Base-by-base conservation (phyloP, 2,888 invertebrate genomes). In the Aphodius granarius region DNA sequence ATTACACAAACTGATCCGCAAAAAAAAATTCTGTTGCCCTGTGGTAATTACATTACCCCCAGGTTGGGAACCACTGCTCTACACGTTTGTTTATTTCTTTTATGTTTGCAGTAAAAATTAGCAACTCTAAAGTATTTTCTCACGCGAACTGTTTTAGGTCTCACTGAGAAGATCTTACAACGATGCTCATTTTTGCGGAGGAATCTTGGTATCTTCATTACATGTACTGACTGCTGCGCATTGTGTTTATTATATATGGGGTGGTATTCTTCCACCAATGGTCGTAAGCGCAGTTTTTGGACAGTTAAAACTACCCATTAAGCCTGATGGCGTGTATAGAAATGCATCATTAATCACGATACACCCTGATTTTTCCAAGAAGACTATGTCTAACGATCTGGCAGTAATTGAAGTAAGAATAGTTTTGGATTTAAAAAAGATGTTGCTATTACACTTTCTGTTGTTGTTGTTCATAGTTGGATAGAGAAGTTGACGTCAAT, bases 181-280 rank as follows among this genome's bases (percentile, higher is more conserved):
- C 73, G 81, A 82, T 66, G 76, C 75, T n/a, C 83, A 82, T 74
- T 82, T 82, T 66, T 84, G 84, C 74, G 83, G 84, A 5, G 84
- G 83, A 0, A 74, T 80, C 2, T 75, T 84, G 19, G 81, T 84
- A 62, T 78, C 78, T 5, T 73, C 80, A 13, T 72, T 74, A 16
- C 81, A 82, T 73, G 78, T 84, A 21, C 43, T 84, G 17, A 82
- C 83, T 4, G 84, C 83, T 5, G 84, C 83, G 0, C 84, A 84
- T 76, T 84, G 84, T 65, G 79, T 82, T 79, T 81, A 73, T 74
- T 83, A 83, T 76, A 73, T 73, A 9, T 83, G 83, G 83, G 83
- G 83, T 5, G 83, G 83, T 5, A 13, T 78, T 16, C 70, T 82
- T 21, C 80, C 82, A 3, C 77, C 81, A 0, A 73, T 79, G 5